Conservation (phyloP, 2,113 vertebrate species). For the Mastomys natalensis region DNA sequence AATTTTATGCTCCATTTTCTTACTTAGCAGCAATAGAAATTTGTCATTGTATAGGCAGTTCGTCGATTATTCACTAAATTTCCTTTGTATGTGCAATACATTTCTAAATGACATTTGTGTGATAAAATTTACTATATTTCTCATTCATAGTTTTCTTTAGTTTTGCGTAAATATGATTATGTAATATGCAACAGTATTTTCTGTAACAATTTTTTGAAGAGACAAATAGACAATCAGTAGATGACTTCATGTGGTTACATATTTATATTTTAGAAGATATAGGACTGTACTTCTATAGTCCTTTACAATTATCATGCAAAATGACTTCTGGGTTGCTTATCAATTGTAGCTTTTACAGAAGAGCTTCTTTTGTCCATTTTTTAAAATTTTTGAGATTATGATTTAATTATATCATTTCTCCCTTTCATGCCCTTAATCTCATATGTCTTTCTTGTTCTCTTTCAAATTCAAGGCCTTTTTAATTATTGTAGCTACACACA, state of each 20-base stretch:
- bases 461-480: not conserved
- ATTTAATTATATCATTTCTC: not conserved
- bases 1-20: conserved; percentile 70
- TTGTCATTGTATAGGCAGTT: not conserved
- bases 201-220: conserved; percentile 3
- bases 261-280: not conserved
- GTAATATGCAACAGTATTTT: not conserved
- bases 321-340: not conserved
- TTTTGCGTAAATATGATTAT: conserved; percentile 38
- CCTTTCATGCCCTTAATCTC: not conserved
- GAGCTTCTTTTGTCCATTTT: not conserved
- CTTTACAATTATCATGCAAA: not conserved
- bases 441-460: not conserved
- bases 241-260: not conserved
- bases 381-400: not conserved
- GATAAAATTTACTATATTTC: conserved; percentile 12
- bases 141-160: conserved; percentile 28
- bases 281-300: not conserved
- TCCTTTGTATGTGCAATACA: not conserved
- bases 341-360: not conserved
- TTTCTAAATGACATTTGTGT: not conserved
- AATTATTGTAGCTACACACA: too few species aligned
- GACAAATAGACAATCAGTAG: not conserved
- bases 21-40: conserved; percentile 22
- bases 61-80: conserved; percentile 29